Evolutionary conservation across 2,888 invertebrate genomes (phyloP).

Genomic region (Dolichopus griseipennis): DNA sequence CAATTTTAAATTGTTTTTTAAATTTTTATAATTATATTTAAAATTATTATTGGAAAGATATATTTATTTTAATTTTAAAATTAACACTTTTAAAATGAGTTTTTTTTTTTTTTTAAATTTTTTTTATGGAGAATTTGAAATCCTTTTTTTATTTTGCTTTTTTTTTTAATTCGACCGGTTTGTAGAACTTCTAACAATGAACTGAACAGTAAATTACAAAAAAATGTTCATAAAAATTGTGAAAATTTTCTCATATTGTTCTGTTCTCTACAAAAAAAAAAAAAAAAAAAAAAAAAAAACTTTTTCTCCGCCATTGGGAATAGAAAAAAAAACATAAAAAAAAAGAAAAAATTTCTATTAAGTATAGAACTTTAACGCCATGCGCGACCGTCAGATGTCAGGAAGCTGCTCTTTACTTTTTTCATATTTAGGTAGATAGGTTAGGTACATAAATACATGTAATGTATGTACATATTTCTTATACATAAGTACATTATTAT

Average conservation of each 20-base stretch:
- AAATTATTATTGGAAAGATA: too few species aligned
- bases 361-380: not conserved
- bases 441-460: not conserved
- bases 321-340: not conserved
- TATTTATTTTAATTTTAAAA: too few species aligned
- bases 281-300: not conserved
- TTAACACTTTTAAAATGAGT: too few species aligned
- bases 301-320: not conserved
- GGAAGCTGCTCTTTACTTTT: not conserved
- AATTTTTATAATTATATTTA: too few species aligned
- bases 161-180: slow-evolving; percentile 31
- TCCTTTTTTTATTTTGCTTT: not conserved
- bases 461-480: not conserved
- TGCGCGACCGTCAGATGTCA: not conserved
- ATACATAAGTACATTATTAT: not conserved
- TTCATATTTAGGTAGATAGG: not conserved
- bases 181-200: slow-evolving; percentile 41
- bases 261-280: not conserved
- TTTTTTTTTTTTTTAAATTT: too few species aligned
- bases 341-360: too few species aligned
- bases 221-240: too few species aligned
- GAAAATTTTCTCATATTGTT: not conserved
- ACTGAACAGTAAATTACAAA: slow-evolving; percentile 31
- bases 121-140: not conserved
- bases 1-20: too few species aligned